Percentiles rank a stretch among this genome's conserved stretches.
Conservation (phyloP, 2,113 vertebrate genomes). For the Brachirus orientalis region DNA sequence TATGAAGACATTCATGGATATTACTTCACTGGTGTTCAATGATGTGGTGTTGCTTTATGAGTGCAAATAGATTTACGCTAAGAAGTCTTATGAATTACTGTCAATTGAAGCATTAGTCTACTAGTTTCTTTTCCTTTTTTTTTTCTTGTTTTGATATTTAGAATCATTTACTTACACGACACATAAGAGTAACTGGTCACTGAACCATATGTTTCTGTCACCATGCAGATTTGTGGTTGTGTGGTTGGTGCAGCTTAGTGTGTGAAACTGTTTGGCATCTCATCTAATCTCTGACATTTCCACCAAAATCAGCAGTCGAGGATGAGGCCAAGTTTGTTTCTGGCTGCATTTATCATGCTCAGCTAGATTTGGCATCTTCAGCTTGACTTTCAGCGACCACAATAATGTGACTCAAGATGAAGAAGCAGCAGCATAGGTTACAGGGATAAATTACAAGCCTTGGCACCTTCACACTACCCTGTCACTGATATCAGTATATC, state of each 20-base stretch:
- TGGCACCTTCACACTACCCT: not conserved
- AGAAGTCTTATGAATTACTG: no score
- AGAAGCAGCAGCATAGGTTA: not conserved
- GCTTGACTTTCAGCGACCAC: not conserved
- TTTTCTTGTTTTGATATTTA: not conserved
- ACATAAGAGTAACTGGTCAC: not conserved
- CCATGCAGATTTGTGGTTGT: not conserved
- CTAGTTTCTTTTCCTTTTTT: not conserved
- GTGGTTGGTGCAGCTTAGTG: not conserved
- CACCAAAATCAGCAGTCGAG: not conserved
- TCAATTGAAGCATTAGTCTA: no score
- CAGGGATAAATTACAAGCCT: not conserved
- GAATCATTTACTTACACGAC: not conserved
- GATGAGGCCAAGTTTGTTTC: constrained; percentile 1
- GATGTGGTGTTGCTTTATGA: no score
- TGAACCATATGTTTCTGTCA: not conserved
- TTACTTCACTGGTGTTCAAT: no score
- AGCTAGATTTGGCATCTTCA: constrained; percentile 2
- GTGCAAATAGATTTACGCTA: not conserved
- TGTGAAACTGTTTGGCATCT: not conserved
- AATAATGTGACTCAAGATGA: not conserved
- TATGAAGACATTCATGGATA: no score
- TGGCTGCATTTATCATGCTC: not conserved
- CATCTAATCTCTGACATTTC: not conserved
- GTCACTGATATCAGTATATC: not conserved